These are phyloP conservation scores for Camelus bactrianus DNA, from an alignment of 2,113 vertebrate species.

Conservation along the genomic window DNA sequence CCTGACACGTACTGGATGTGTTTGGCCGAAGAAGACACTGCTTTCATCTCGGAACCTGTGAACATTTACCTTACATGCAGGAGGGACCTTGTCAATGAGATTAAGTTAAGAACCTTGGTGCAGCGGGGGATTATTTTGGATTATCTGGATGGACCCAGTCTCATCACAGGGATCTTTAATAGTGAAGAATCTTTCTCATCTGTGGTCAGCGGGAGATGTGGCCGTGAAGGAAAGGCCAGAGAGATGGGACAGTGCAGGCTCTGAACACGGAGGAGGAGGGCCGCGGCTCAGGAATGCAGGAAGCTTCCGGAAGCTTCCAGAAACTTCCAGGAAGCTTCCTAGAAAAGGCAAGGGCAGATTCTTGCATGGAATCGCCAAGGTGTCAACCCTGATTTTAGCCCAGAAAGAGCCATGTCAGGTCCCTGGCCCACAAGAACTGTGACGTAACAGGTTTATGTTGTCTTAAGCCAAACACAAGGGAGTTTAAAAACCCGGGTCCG, in stretches of 20 bases:
- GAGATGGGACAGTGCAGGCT: neutral
- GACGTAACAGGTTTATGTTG: neutral
- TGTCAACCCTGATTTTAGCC: neutral
- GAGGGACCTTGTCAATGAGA: neutral
- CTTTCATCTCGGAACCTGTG: neutral
- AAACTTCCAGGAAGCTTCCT: neutral
- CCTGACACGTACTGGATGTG: rapidly evolving
- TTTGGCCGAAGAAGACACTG: neutral
- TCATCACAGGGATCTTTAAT: neutral
- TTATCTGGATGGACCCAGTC: neutral
- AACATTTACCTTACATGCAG: neutral
- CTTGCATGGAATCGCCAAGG: no score
- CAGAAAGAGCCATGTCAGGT: neutral
- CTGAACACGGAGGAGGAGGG: neutral
- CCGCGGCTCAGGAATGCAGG: neutral
- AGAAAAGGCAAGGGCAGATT: neutral
- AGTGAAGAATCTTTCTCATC: neutral
- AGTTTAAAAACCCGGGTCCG: rapidly evolving
- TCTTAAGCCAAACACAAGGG: neutral
- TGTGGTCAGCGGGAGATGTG: neutral
- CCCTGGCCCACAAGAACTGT: neutral
- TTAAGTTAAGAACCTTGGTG: neutral
- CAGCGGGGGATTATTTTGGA: neutral
- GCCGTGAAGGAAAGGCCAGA: neutral
- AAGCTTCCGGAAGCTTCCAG: neutral